phyloP scores from a whole-genome alignment of 2,888 invertebrate species.

The Lycaena phlaeas region DNA sequence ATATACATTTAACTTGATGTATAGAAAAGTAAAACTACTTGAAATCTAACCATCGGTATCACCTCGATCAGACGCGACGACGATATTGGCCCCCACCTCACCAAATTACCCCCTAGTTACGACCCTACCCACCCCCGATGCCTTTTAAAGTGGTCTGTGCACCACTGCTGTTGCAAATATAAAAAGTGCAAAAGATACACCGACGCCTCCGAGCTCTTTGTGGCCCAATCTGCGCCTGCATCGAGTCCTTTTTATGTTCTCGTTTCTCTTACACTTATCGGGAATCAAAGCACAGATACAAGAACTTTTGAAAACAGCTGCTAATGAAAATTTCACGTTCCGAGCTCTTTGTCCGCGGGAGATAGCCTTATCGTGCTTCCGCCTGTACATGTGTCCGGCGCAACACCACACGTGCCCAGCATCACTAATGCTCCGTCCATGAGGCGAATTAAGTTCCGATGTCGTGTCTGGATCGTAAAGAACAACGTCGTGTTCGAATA shows the following conservation, averaged over 20 bases:
- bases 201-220: conserved; percentile 69
- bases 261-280: conserved; percentile 66
- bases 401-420: conserved; percentile 51
- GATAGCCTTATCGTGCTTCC: conserved; percentile 51
- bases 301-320: conserved; percentile 59
- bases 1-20: no score
- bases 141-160: conserved; percentile 72
- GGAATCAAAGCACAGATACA: conserved; percentile 60
- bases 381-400: conserved; percentile 50
- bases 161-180: conserved; percentile 65
- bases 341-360: conserved; percentile 57
- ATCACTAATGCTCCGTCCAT: conserved; percentile 49
- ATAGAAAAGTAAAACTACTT: conserved; percentile 38
- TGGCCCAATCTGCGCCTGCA: conserved; percentile 68
- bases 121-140: conserved; percentile 57
- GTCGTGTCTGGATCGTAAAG: conserved; percentile 55
- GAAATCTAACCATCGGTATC: conserved; percentile 60
- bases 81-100: conserved; percentile 67
- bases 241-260: conserved; percentile 63
- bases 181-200: conserved; percentile 66
- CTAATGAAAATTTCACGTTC: conserved; percentile 71
- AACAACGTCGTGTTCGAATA: conserved; percentile 60
- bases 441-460: conserved; percentile 48
- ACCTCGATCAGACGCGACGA: conserved; percentile 68
- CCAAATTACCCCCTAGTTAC: conserved; percentile 72